Conservation (phyloP, 2,797 vertebrate genomes). For the Pseudochirops cupreus region DNA sequence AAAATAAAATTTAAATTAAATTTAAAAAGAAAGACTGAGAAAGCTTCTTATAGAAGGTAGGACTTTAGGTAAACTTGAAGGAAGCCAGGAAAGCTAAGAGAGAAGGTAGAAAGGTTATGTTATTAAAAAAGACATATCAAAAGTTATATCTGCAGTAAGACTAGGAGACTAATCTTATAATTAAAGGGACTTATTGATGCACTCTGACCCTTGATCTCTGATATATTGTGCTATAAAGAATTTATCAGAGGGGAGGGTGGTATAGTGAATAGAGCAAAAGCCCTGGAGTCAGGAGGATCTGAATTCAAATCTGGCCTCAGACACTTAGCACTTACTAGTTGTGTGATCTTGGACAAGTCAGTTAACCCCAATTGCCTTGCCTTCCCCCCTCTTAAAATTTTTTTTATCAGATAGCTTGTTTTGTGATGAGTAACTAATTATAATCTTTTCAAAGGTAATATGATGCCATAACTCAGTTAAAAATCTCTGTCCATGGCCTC, state of each 20-base stretch:
- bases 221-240: not conserved
- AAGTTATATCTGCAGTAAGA: not conserved
- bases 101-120: not conserved
- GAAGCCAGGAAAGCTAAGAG: not conserved
- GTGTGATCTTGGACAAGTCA: no score
- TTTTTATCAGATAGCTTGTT: not conserved
- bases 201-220: not conserved
- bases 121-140: not conserved
- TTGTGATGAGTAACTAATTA: not conserved
- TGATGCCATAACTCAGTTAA: not conserved
- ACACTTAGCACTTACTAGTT: no score
- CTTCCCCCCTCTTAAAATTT: no score
- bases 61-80: not conserved
- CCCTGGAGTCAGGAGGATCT: no score
- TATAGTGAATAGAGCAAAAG: no score
- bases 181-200: not conserved
- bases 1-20: not conserved
- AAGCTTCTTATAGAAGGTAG: not conserved
- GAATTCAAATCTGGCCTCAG: no score
- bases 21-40: not conserved
- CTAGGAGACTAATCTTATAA: not conserved
- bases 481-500: not conserved
- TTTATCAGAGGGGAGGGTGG: not conserved
- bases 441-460: not conserved
- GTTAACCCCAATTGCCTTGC: no score